Percentiles rank a stretch among this genome's conserved stretches.
Evolutionary conservation across 2,113 vertebrate species (phyloP).

Genomic region (Xenopus tropicalis): DNA sequence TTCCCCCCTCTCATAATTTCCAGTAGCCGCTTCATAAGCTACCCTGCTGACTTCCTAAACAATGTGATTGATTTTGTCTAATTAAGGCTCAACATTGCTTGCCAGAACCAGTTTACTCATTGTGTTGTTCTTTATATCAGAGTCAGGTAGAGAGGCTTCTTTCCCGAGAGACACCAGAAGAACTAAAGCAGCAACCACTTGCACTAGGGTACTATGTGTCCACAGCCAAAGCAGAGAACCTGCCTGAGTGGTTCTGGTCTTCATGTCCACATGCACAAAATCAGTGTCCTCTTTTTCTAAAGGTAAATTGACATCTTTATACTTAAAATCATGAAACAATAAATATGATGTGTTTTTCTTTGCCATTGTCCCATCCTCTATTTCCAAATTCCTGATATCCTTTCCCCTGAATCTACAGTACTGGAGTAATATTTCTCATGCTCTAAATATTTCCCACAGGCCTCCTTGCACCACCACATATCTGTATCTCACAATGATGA

Average conservation of each 20-base stretch:
- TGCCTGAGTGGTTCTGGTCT: slow-evolving; percentile 98
- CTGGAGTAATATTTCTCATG: too few species aligned
- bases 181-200: slow-evolving; percentile 95
- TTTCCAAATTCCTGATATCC: too few species aligned
- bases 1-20: too few species aligned
- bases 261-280: slow-evolving; percentile 94
- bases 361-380: too few species aligned
- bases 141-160: slow-evolving; percentile 90
- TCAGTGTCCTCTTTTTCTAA: slow-evolving; percentile 95
- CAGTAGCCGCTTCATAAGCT: too few species aligned
- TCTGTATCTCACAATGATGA: slow-evolving; percentile 91
- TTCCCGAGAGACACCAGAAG: slow-evolving; percentile 90
- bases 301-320: slow-evolving; percentile 64
- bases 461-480: slow-evolving; percentile 94
- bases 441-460: slow-evolving; percentile 59
- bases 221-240: slow-evolving; percentile 89
- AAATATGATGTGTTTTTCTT: too few species aligned
- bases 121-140: slow-evolving; percentile 57
- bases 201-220: slow-evolving; percentile 97
- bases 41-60: too few species aligned
- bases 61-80: too few species aligned
- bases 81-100: too few species aligned
- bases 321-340: too few species aligned
- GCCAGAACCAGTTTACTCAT: not conserved
- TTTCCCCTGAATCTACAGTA: too few species aligned